Evolutionary conservation across 2,888 invertebrate species (phyloP), one percentile per base, ranked within the genome.

Genomic region (Thalpophila matura): DNA sequence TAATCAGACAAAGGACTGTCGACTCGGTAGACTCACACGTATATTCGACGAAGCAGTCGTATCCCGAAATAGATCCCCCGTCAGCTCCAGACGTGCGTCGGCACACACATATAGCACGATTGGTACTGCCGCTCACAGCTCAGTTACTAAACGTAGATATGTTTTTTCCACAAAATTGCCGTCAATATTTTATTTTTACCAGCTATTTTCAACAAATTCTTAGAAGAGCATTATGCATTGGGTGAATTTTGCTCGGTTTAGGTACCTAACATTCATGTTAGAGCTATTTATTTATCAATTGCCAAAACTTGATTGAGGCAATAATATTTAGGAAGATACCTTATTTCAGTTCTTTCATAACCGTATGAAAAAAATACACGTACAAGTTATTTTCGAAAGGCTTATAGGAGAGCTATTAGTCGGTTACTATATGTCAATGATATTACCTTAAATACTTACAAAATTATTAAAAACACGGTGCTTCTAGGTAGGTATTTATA

Each of bases 1-100:
- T 91, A 86, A 86, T 86, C 89, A 93, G 90, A 94, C 95, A 95
- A 94, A 94, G 94, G 88, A 91, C 84, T 90, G 89, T 83, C 87
- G 90, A 89, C 86, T 89, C 50, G 86, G 85, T 86, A 83, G 86
- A 87, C 64, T 88, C 86, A 82, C 61, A 82, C 83, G 82, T 85
- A 88, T 84, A 86, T 87, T 86, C 85, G 71, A 77, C 68, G 83
- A 77, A 88, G 87, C 87, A 87, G 83, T 80, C 79, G 83, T 74
- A 66, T 90, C 91, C 92, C 88, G 86, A 95, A 95, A 95, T 95
- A 95, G 93, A 87, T 68, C 74, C 82, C 83, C 84, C 93, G 94
- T 94, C 94, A 94, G 89, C 85, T 86, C 86, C 90, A 91, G 91
- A 82, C 90, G 87, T 86, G 89, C 84, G 86, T 67, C 62, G 72